Percentiles rank a stretch among this genome's conserved stretches.
Conservation (phyloP, 2,797 vertebrate species). For the Gadopsis bispinosus region DNA sequence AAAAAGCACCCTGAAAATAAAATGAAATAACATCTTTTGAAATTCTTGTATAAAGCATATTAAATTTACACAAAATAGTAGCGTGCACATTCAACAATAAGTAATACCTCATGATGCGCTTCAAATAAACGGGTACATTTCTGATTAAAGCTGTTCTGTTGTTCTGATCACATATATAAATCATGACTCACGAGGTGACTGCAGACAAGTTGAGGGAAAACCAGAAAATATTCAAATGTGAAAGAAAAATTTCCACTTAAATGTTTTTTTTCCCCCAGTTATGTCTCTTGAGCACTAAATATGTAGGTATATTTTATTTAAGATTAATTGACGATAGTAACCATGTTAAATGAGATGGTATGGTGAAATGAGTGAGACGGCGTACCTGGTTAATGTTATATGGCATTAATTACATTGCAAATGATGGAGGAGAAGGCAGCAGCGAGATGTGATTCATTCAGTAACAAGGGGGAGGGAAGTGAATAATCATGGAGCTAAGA, state of each 20-base stretch:
- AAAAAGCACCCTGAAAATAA: neutral
- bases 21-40: neutral
- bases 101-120: neutral
- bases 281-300: neutral
- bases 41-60: neutral
- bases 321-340: neutral
- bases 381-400: slow-evolving; percentile 11
- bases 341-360: neutral
- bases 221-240: neutral
- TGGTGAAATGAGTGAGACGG: neutral
- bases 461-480: slow-evolving; percentile 20
- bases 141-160: neutral
- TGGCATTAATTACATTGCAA: slow-evolving; percentile 32
- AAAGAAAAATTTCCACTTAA: neutral
- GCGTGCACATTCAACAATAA: neutral
- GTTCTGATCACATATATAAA: neutral
- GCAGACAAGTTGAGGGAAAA: neutral
- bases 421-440: slow-evolving; percentile 19
- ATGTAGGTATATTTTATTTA: neutral
- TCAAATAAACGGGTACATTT: neutral
- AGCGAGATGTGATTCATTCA: slow-evolving; percentile 43
- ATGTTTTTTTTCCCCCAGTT: neutral
- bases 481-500: slow-evolving; percentile 49
- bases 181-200: neutral
- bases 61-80: neutral